Percentiles rank a stretch among this genome's conserved stretches.
phyloP scores from a whole-genome alignment of 2,797 vertebrate species.

The Podargus strigoides region DNA sequence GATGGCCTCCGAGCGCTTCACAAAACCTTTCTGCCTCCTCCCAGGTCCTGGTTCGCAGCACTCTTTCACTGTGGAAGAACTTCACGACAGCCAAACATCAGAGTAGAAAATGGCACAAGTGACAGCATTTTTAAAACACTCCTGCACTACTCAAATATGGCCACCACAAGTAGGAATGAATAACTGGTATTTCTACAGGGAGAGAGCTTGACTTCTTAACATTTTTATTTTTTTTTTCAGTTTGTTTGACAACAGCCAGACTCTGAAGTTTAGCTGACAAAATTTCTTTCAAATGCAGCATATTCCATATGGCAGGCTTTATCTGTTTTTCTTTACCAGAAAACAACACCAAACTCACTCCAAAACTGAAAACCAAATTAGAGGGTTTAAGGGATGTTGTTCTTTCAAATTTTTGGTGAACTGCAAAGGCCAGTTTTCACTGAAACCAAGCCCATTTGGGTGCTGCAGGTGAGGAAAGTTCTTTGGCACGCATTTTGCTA shows the following conservation, averaged over 20 bases:
- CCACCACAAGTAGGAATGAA: background rate
- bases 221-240: background rate
- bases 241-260: slow-evolving; percentile 6
- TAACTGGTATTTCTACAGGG: background rate
- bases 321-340: background rate
- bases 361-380: background rate
- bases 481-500: background rate
- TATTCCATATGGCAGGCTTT: background rate
- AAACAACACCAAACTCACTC: background rate
- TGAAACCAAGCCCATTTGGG: background rate
- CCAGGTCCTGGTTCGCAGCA: slow-evolving; percentile 90
- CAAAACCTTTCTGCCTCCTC: slow-evolving; percentile 92
- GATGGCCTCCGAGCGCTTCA: slow-evolving; percentile 85
- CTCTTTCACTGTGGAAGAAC: slow-evolving; percentile 88
- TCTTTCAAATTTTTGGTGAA: background rate
- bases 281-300: background rate
- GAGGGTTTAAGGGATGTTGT: background rate
- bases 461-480: background rate
- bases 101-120: background rate
- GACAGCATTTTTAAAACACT: background rate
- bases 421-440: background rate
- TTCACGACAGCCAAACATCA: slow-evolving; percentile 59
- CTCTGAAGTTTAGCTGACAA: background rate
- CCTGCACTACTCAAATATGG: background rate
- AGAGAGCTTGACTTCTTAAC: background rate